Conservation (phyloP, 2,797 vertebrate genomes). For the Lycodopsis pacificus region DNA sequence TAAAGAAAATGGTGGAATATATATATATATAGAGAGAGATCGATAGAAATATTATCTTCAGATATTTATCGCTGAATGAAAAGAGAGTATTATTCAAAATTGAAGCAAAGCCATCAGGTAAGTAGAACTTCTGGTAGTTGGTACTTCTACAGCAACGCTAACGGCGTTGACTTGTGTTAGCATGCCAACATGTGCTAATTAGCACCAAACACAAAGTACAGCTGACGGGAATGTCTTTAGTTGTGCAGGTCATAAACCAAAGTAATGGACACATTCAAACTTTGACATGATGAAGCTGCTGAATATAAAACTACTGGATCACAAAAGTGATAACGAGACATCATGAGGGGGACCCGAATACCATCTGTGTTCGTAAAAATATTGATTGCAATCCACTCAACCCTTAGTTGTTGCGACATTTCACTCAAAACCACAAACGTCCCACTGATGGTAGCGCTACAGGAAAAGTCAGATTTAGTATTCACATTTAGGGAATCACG, state of each 20-base stretch:
- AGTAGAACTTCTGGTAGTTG: neutral
- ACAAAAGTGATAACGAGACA: conserved; percentile 4
- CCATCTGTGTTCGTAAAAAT: neutral
- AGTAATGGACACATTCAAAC: conserved; percentile 2
- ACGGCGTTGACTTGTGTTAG: neutral
- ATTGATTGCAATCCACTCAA: neutral
- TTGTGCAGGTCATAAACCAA: conserved; percentile 25
- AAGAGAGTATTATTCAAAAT: neutral
- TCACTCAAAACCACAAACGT: neutral
- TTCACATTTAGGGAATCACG: no score
- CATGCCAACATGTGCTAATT: neutral
- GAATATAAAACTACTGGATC: neutral
- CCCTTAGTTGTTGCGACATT: neutral
- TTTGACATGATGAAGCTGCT: neutral
- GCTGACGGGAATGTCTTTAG: neutral
- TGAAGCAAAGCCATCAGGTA: neutral
- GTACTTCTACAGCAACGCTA: neutral
- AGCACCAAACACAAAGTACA: neutral
- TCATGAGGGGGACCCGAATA: neutral
- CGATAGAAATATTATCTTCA: neutral
- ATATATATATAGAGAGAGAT: no score
- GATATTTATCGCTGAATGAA: neutral
- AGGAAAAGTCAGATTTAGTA: no score
- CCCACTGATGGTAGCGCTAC: neutral
- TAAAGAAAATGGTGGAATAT: neutral